phyloP scores from a whole-genome alignment of 2,888 invertebrate species.

The Andrena bucephala region DNA sequence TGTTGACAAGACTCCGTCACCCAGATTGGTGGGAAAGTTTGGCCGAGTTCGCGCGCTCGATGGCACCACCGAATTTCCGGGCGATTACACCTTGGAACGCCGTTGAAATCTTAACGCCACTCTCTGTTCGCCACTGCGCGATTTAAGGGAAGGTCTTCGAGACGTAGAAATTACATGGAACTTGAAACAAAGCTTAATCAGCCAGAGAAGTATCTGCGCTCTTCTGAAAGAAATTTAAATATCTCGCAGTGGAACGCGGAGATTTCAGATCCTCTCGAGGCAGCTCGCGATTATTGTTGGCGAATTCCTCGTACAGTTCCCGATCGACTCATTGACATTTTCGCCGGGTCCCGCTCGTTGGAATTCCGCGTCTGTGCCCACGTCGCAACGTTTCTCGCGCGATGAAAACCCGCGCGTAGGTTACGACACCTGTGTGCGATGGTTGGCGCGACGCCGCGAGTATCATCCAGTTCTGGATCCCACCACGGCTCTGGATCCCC shows the following conservation, averaged over 20 bases:
- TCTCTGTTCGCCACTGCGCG: not conserved
- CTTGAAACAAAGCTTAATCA: not conserved
- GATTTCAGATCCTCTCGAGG: conserved; percentile 34
- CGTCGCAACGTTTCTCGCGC: conserved; percentile 57
- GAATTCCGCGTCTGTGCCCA: conserved; percentile 67
- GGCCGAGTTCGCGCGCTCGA: conserved; percentile 23
- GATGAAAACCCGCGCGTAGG: conserved; percentile 61
- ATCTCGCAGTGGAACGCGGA: conserved; percentile 20
- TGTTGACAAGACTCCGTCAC: not conserved
- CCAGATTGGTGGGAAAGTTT: conserved; percentile 31
- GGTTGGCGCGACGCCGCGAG: conserved; percentile 17
- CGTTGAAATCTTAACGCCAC: not conserved
- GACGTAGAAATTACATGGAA: no score
- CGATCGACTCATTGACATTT: conserved; percentile 72
- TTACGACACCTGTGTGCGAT: conserved; percentile 43
- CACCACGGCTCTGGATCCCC: conserved; percentile 4
- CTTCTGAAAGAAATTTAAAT: not conserved
- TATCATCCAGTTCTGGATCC: conserved; percentile 25
- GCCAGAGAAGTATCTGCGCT: not conserved
- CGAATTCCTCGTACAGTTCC: conserved; percentile 57
- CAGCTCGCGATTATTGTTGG: conserved; percentile 54
- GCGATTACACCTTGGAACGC: not conserved
- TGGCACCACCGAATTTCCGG: conserved; percentile 28
- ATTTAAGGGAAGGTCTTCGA: no score
- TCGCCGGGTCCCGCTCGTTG: conserved; percentile 63